Percentiles rank a stretch among this genome's conserved stretches.
Conservation (phyloP, 2,888 invertebrate species). For the Diadegma fenestrale region DNA sequence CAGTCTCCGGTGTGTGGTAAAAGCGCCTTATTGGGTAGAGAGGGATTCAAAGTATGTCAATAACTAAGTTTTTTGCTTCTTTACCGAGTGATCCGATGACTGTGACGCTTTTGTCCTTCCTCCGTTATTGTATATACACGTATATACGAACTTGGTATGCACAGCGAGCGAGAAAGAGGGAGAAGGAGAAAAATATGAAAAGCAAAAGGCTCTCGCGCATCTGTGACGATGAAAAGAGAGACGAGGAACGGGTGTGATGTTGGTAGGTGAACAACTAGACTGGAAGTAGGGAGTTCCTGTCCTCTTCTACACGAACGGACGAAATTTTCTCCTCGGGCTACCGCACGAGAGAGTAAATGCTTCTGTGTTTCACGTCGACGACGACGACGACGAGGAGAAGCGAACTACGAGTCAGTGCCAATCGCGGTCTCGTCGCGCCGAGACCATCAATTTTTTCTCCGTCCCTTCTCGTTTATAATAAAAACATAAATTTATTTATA, state of each 20-base stretch:
- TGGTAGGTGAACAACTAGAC: constrained; percentile 24
- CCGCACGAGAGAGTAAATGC: constrained; percentile 46
- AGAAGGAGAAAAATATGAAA: constrained; percentile 9
- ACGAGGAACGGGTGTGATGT: constrained; percentile 12
- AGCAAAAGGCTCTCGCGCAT: constrained; percentile 33
- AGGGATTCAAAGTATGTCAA: constrained; percentile 40
- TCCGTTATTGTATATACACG: too few relatives aligned
- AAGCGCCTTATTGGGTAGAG: constrained; percentile 3
- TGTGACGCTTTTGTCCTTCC: constrained; percentile 10
- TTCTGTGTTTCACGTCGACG: constrained; percentile 48
- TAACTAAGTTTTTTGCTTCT: constrained; percentile 35
- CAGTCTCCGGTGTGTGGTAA: constrained; percentile 11
- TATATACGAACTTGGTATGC: too few relatives aligned
- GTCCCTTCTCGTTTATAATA: constrained; percentile 45
- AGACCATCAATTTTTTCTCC: constrained; percentile 52
- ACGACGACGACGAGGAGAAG: constrained; percentile 37
- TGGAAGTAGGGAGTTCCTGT: constrained; percentile 53
- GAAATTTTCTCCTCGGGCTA: constrained; percentile 39
- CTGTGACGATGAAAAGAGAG: constrained; percentile 30
- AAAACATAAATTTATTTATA: constrained; percentile 22
- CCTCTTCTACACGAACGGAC: constrained; percentile 45
- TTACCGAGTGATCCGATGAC: constrained; percentile 5
- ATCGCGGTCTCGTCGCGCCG: constrained; percentile 68
- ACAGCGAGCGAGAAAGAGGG: not conserved
- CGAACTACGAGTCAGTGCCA: constrained; percentile 62